Percentiles rank a stretch among this genome's conserved stretches.
Conservation (phyloP, 2,113 vertebrate species). For the Edolisoma coerulescens region DNA sequence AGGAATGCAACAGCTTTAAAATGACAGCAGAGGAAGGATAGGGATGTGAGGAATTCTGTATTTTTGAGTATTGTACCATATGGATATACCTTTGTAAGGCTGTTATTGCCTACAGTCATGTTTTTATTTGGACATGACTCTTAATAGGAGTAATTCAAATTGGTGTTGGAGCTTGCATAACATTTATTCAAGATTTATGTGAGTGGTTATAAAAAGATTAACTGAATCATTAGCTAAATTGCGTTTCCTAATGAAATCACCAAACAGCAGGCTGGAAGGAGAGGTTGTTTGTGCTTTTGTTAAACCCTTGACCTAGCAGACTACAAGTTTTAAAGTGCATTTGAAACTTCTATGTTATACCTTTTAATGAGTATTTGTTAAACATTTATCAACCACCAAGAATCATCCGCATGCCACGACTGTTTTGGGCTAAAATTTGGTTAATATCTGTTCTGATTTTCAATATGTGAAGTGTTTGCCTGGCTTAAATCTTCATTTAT, state of each 20-base stretch:
- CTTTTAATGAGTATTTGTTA: background rate
- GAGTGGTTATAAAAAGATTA: background rate
- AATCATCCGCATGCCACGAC: background rate
- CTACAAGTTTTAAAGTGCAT: background rate
- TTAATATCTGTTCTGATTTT: background rate
- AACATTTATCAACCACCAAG: background rate
- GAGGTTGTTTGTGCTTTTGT: background rate
- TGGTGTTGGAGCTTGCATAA: background rate
- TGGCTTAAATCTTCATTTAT: background rate
- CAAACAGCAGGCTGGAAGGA: background rate
- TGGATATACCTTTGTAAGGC: background rate
- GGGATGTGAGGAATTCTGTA: background rate
- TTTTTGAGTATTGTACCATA: background rate
- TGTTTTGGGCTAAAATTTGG: background rate
- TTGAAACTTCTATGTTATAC: background rate
- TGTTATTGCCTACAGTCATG: background rate
- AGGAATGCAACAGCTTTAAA: background rate
- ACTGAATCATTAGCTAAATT: background rate
- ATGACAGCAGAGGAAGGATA: background rate
- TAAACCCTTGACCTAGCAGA: background rate
- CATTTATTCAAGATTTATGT: conserved; percentile 6
- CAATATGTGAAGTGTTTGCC: background rate
- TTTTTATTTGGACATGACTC: background rate
- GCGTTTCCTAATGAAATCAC: background rate
- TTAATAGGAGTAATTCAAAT: background rate